Evolutionary conservation across 2,113 vertebrate species (phyloP).

Genomic region (Semnornis frantzii): DNA sequence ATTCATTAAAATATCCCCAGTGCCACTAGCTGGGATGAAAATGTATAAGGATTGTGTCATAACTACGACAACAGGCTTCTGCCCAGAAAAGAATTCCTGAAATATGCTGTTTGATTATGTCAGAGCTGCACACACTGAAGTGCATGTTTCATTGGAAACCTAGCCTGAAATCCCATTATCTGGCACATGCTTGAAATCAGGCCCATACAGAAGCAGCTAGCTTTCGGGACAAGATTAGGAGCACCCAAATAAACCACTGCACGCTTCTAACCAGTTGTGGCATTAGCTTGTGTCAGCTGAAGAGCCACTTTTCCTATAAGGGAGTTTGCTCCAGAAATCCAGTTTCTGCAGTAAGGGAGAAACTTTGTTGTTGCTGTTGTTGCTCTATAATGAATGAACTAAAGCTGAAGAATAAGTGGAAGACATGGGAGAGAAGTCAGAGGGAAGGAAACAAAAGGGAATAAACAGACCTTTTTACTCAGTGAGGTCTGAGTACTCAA

Average conservation of each 20-base stretch:
- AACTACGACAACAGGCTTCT: background rate
- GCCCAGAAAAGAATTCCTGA: background rate
- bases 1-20: constrained; percentile 28
- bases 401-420: background rate
- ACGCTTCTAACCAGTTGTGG: background rate
- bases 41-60: constrained; percentile 14
- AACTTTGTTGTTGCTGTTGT: background rate
- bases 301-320: background rate
- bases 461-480: background rate
- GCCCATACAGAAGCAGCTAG: background rate
- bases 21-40: constrained; percentile 38
- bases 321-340: too few relatives aligned
- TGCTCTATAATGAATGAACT: background rate
- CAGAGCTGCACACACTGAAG: background rate
- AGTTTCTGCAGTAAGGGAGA: background rate
- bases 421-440: background rate
- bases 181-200: background rate
- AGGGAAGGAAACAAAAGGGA: background rate
- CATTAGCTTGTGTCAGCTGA: background rate
- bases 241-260: background rate
- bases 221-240: background rate
- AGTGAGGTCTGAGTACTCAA: background rate
- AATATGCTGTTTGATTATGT: background rate
- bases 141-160: background rate
- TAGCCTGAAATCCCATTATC: background rate